These are phyloP conservation scores for Sebastes wilsoni DNA, from an alignment of 2,797 vertebrate genomes.

Conservation along the genomic window DNA sequence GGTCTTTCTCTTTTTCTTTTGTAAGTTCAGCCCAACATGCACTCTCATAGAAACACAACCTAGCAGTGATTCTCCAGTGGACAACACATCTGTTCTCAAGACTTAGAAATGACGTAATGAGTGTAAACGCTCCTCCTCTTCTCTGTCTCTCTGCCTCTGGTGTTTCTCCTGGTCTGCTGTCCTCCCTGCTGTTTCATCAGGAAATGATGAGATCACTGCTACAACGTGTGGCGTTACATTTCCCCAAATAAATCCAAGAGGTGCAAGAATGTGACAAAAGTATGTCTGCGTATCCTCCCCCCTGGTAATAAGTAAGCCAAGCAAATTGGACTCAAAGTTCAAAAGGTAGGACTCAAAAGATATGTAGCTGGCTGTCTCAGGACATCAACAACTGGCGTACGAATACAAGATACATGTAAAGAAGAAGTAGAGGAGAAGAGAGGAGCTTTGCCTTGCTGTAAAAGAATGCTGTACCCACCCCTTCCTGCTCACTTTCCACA, in stretches of 20 bases:
- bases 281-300: neutral
- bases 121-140: conserved; percentile 71
- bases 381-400: neutral
- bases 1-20: conserved; percentile 17
- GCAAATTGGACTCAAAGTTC: conserved; percentile 1
- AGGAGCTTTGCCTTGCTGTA: neutral
- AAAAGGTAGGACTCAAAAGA: neutral
- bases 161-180: conserved; percentile 44
- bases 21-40: neutral
- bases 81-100: conserved; percentile 60
- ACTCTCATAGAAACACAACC: conserved; percentile 31
- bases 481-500: conserved; percentile 28
- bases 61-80: conserved; percentile 42
- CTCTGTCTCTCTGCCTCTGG: conserved; percentile 40
- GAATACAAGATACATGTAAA: neutral
- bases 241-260: neutral
- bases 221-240: neutral
- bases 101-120: conserved; percentile 62
- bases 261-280: neutral
- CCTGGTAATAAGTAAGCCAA: neutral
- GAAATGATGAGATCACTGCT: conserved; percentile 43
- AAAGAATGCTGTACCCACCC: conserved; percentile 26
- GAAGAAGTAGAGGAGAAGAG: neutral
- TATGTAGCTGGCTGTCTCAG: neutral
- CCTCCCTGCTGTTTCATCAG: conserved; percentile 23